Evolutionary conservation across 1,140 invertebrate genomes (phyloP), one percentile per base, ranked within the genome.

Genomic region (Hycleus cichorii): DNA sequence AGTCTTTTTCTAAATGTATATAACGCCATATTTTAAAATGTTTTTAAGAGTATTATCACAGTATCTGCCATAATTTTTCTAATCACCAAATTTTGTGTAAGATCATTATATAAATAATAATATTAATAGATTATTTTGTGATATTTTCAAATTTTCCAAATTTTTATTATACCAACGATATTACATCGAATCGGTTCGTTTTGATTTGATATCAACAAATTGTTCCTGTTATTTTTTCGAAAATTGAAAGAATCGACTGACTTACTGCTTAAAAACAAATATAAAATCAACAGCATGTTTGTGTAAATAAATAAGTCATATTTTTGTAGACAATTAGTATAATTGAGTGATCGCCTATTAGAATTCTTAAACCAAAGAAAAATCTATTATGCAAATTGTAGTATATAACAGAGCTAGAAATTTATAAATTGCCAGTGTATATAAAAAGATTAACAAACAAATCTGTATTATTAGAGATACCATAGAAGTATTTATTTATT

Each of bases 361-460:
- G 51, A 50, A 45, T 53, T 53, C 51, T 62, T 49, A 65, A 62
- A 66, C 64, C 64, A 66, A 66, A 66, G 64, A 65, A 53, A 55
- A 58, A 32, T 63, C 50, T 63, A 58, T 63, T 50, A 54, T 32
- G 49, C 50, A 58, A 39, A 32, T 42, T 50, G 53, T 49, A 52
- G 48, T 57, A 60, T 55, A 47, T 48, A 53, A 18, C 18, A 18
- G 39, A 61, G 45, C 52, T 59, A 48, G 51, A 47, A 52, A 47
- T 57, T 50, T 49, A 59, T 62, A 60, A 58, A 59, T 56, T 56
- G 55, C 60, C 60, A 62, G 60, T 60, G 46, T 56, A 57, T 40
- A 60, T 60, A 32, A 32, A 7, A 32, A 32, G 7, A 52, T 51
- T 47, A 53, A 32, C 46, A 47, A 58, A 58, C 25, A 52, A 25